phyloP scores from a whole-genome alignment of 2,113 vertebrate species.

The Phodopus roborovskii region DNA sequence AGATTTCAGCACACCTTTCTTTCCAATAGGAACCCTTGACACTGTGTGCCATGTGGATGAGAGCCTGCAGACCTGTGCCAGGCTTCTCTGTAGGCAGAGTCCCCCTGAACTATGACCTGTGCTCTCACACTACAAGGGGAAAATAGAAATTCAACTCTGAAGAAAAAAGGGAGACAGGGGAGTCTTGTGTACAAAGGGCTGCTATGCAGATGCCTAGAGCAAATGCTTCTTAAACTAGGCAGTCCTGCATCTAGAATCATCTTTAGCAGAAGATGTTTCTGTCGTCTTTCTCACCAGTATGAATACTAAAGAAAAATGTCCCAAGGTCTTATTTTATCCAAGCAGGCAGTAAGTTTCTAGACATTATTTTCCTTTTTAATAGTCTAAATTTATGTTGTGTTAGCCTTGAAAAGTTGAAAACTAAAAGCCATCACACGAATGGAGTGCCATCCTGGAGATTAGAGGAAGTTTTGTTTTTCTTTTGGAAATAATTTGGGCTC shows the following conservation, averaged over 20 bases:
- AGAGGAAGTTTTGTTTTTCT: not conserved
- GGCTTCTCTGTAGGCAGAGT: constrained; percentile 71
- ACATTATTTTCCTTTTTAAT: constrained; percentile 76
- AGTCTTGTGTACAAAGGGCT: not conserved
- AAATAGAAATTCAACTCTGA: constrained; percentile 63
- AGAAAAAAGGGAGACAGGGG: not conserved
- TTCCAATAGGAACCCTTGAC: constrained; percentile 88
- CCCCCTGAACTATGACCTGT: constrained; percentile 73
- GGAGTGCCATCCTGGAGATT: not conserved
- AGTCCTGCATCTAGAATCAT: constrained; percentile 33
- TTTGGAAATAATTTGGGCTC: not conserved
- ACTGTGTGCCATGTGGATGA: constrained; percentile 77
- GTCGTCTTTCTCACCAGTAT: constrained; percentile 56
- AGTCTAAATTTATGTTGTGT: constrained; percentile 69
- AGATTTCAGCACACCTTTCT: constrained; percentile 81
- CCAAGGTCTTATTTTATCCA: not conserved
- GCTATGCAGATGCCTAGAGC: not conserved
- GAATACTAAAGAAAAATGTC: constrained; percentile 68
- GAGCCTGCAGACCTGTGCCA: constrained; percentile 76
- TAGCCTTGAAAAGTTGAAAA: constrained; percentile 37
- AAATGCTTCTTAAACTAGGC: not conserved
- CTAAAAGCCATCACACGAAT: not conserved
- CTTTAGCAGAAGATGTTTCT: constrained; percentile 46
- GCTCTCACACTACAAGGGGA: constrained; percentile 44
- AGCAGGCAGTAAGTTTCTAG: constrained; percentile 26